Conservation (phyloP, 2,113 vertebrate genomes). For the Canis aureus region DNA sequence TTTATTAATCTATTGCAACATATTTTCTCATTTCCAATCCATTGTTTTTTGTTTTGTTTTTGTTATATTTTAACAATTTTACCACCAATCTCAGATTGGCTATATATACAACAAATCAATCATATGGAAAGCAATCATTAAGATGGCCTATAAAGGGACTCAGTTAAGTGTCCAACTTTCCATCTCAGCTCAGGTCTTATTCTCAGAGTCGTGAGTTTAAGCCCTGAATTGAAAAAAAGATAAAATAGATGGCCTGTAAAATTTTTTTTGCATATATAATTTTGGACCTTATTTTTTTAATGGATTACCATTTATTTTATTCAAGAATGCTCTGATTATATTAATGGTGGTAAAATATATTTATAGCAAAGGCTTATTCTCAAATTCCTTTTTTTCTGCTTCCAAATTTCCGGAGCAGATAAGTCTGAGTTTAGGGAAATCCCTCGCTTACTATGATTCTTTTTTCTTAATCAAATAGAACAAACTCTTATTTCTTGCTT, state of each 20-base stretch:
- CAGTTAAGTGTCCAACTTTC: neutral
- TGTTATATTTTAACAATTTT: neutral
- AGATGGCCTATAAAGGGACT: neutral
- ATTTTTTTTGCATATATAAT: neutral
- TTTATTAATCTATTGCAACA: neutral
- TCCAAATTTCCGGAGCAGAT: neutral
- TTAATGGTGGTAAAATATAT: neutral
- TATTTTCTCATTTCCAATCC: neutral
- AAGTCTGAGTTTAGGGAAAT: neutral
- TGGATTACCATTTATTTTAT: neutral
- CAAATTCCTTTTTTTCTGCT: neutral
- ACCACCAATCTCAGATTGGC: neutral
- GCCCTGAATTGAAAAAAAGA: neutral
- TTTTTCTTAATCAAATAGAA: neutral
- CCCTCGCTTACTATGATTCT: neutral
- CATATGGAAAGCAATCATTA: neutral
- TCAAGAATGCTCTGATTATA: constrained; percentile 3
- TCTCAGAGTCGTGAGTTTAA: neutral
- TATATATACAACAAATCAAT: neutral
- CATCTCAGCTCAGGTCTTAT: neutral
- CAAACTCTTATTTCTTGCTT: neutral
- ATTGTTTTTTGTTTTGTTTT: neutral
- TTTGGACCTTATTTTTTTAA: constrained; percentile 5
- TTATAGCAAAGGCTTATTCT: neutral
- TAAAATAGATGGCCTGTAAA: neutral